Evolutionary conservation across 2,113 vertebrate species (phyloP).

Genomic region (Ptychochromis oligacanthus): DNA sequence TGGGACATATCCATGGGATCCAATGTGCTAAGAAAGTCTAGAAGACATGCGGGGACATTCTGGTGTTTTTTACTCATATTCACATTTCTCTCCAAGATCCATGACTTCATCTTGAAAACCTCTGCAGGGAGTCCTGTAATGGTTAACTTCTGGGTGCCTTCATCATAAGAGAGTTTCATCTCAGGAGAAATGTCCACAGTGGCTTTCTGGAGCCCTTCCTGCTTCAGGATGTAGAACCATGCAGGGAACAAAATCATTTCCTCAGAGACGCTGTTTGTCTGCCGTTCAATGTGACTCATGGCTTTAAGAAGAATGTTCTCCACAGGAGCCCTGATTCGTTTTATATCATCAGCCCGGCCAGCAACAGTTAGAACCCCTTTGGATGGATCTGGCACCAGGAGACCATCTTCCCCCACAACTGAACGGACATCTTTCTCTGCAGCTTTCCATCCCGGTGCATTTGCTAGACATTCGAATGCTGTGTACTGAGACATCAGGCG

Average conservation of each 20-base stretch:
- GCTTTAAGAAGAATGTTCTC: conserved; percentile 58
- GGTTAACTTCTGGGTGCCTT: conserved; percentile 55
- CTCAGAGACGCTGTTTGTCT: conserved; percentile 72
- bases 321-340: conserved; percentile 57
- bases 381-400: conserved; percentile 52
- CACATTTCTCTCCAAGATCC: conserved; percentile 75
- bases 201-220: conserved; percentile 64
- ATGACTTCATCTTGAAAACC: conserved; percentile 76
- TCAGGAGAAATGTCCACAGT: conserved; percentile 61
- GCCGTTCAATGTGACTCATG: conserved; percentile 69
- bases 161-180: conserved; percentile 75
- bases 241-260: conserved; percentile 61
- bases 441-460: conserved; percentile 71
- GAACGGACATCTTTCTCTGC: conserved; percentile 61
- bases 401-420: conserved; percentile 50
- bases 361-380: conserved; percentile 72
- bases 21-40: conserved; percentile 76
- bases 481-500: conserved; percentile 73
- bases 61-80: conserved; percentile 66
- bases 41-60: conserved; percentile 58
- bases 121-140: conserved; percentile 80
- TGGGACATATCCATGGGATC: conserved; percentile 75
- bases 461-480: conserved; percentile 48
- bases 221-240: conserved; percentile 75
- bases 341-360: conserved; percentile 76